Conservation (phyloP, 2,888 invertebrate species). For the Volucella bombylans region DNA sequence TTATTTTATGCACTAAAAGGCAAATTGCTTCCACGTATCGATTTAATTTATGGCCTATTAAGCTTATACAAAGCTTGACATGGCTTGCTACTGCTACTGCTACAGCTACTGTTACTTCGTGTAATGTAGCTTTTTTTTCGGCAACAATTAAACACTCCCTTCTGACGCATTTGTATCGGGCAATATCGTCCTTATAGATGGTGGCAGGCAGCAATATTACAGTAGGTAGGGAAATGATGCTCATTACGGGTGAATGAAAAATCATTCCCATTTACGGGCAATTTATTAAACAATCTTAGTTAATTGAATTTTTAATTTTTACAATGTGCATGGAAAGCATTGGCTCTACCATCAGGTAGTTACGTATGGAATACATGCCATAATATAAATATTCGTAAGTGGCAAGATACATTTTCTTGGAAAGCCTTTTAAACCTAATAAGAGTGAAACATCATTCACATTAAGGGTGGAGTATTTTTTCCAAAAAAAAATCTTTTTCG, state of each 20-base stretch:
- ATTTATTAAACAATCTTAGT: slow-evolving; percentile 63
- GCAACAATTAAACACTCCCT: slow-evolving; percentile 61
- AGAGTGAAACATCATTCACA: slow-evolving; percentile 23
- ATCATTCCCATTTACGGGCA: slow-evolving; percentile 51
- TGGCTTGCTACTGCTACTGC: slow-evolving; percentile 25
- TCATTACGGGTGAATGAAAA: slow-evolving; percentile 55
- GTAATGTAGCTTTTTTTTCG: slow-evolving; percentile 38
- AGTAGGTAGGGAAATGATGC: slow-evolving; percentile 2
- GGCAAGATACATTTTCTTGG: slow-evolving; percentile 13
- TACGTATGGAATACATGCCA: not conserved
- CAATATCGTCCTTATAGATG: not conserved
- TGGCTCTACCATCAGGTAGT: slow-evolving; percentile 16
- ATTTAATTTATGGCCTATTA: slow-evolving; percentile 73
- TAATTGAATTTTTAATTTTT: slow-evolving; percentile 67
- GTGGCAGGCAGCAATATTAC: not conserved
- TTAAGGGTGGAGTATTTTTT: slow-evolving; percentile 2
- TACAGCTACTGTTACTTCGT: not conserved
- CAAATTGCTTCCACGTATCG: slow-evolving; percentile 72
- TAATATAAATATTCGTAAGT: slow-evolving; percentile 10
- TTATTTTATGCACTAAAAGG: slow-evolving; percentile 70
- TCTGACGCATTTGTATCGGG: slow-evolving; percentile 32
- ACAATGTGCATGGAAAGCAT: slow-evolving; percentile 46
- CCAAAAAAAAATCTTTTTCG: not conserved
- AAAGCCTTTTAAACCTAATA: slow-evolving; percentile 41
- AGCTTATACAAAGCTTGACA: slow-evolving; percentile 39